Evolutionary conservation across 2,888 invertebrate genomes (phyloP), one percentile per base, ranked within the genome.

Genomic region (Eubasilissa splendida): DNA sequence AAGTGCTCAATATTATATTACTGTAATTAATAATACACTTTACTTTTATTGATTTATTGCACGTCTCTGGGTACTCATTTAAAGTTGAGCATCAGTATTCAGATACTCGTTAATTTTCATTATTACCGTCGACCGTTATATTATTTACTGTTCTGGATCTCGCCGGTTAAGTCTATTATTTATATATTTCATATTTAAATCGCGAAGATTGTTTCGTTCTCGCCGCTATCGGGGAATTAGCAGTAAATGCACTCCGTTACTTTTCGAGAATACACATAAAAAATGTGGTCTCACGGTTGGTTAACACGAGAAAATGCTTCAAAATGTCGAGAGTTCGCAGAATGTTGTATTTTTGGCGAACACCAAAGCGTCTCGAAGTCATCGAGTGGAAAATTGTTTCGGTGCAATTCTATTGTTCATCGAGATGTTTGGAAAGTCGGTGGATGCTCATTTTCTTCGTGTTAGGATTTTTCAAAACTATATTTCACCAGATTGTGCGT

Each of bases 271-370:
- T 14, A 50, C 50, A 42, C 42, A 50, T 33, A 68, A 68, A 68
- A 68, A 68, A 8, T n/a, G 14, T n/a, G 33, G n/a, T 68, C 68
- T 42, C 68, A 68, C 68, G 68, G 68, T 68, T 68, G 50, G 68
- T 68, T 68, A 68, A 50, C 68, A n/a, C 68, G 52, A 68, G 68
- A 68, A 52, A 68, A 68, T 50, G 50, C 14, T 68, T 68, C n/a
- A 52, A 63, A 63, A 33, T 33, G 63, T 63, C 63, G 63, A 63
- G 63, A 68, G 68, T 68, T 68, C 14, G 68, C 68, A 11, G 68
- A 68, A 68, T 68, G 50, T 52, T 14, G 68, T n/a, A 68, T 68
- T 68, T 68, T 68, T 68, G 68, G 52, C 68, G 50, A 68, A 68
- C 50, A 14, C 52, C 68, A 68, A 68, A 68, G 68, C 52, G 68